Percentiles rank a stretch among this genome's conserved stretches.
Conservation (phyloP, 2,797 vertebrate genomes). For the Ptychobarbus kaznakovi region DNA sequence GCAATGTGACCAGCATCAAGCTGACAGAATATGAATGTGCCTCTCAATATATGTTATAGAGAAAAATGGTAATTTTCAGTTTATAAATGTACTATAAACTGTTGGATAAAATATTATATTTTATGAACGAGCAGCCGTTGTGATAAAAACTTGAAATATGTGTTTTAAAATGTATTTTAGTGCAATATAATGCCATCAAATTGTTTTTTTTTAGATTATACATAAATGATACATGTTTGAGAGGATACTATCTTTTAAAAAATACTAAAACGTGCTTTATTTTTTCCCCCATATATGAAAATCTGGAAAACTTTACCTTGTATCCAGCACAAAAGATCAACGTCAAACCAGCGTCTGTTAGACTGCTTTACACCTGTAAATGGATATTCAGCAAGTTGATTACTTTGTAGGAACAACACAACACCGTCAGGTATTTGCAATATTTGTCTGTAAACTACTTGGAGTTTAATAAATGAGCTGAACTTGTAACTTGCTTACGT, state of each 20-base stretch:
- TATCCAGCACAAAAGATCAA: conserved; percentile 6
- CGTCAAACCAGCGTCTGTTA: not conserved
- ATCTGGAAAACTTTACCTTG: conserved; percentile 9
- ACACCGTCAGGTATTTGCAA: conserved; percentile 58
- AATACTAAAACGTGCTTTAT: not conserved
- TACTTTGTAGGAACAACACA: conserved; percentile 31
- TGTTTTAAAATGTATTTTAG: not conserved
- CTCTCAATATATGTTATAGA: not conserved
- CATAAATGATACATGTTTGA: conserved; percentile 13
- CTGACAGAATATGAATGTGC: not conserved
- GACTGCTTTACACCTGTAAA: conserved; percentile 16
- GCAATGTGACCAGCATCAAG: not conserved
- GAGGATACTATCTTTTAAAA: not conserved
- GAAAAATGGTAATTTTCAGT: not conserved
- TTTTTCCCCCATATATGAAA: conserved; percentile 1
- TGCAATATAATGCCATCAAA: not conserved
- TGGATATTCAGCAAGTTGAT: conserved; percentile 47
- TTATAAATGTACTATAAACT: not conserved
- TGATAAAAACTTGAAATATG: conserved; percentile 1
- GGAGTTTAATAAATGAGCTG: conserved; percentile 26
- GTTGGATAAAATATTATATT: not conserved
- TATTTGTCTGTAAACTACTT: conserved; percentile 44
- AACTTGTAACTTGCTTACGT: not conserved
- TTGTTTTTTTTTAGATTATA: not conserved
- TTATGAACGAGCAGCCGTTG: not conserved